These are phyloP conservation scores for Norana najaformis DNA, from an alignment of 2,888 invertebrate species.

Conservation along the genomic window DNA sequence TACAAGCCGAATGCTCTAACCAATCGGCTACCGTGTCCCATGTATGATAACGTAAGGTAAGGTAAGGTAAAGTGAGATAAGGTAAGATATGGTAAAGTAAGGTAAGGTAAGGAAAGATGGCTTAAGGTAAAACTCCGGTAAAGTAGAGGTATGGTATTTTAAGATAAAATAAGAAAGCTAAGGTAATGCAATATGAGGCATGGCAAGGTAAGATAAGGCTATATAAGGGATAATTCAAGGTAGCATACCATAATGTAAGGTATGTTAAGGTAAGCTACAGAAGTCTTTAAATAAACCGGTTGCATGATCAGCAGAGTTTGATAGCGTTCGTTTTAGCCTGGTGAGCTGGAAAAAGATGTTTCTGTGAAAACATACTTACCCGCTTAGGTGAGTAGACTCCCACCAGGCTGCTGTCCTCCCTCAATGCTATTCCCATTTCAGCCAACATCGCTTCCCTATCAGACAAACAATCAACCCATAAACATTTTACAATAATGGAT, in stretches of 20 bases:
- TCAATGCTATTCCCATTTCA: slow-evolving; percentile 80
- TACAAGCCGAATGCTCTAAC: too few species aligned
- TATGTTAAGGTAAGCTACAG: too few species aligned
- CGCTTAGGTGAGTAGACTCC: slow-evolving; percentile 99
- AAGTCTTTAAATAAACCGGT: too few species aligned
- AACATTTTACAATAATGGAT: not conserved
- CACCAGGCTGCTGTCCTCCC: slow-evolving; percentile 94
- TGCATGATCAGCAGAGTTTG: too few species aligned
- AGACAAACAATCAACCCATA: not conserved
- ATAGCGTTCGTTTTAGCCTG: too few species aligned
- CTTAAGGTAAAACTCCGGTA: too few species aligned
- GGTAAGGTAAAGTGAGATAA: not conserved
- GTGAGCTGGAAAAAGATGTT: too few species aligned
- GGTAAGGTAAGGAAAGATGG: not conserved
- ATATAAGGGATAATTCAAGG: not conserved
- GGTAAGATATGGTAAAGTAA: not conserved
- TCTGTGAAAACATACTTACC: slow-evolving; percentile 51
- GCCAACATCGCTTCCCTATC: slow-evolving; percentile 78
- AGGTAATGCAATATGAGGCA: not conserved
- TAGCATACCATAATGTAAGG: not conserved
- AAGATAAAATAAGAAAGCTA: too few species aligned
- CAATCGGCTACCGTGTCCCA: too few species aligned
- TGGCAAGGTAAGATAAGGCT: not conserved
- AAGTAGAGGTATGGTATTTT: not conserved
- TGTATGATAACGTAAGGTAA: too few species aligned